These are phyloP conservation scores for Cataglyphis albicans DNA, from an alignment of 2,888 invertebrate species.

Conservation along the genomic window DNA sequence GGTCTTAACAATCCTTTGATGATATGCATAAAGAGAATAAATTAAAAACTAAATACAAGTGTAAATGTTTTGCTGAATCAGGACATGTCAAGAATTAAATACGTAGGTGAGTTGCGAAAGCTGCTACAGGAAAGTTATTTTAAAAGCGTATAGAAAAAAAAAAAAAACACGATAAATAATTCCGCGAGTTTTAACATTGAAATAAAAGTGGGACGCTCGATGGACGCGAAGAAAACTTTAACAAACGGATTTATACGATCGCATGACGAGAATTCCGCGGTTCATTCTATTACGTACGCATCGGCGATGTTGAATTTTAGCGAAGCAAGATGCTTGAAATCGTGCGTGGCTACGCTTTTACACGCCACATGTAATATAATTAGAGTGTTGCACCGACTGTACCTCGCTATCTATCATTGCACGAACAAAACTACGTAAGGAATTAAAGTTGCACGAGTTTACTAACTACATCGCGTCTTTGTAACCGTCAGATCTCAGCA, in stretches of 20 bases:
- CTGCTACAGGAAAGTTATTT: conserved; percentile 8
- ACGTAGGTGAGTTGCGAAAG: neutral
- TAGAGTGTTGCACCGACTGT: conserved; percentile 56
- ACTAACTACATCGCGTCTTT: neutral
- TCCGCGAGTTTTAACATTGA: conserved; percentile 23
- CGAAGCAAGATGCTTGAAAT: conserved; percentile 41
- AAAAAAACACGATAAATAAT: conserved; percentile 28
- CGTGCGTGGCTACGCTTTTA: conserved; percentile 47
- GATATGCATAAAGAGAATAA: neutral
- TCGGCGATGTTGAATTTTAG: conserved; percentile 49
- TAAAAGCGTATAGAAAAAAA: conserved; percentile 22
- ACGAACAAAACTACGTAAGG: conserved; percentile 37
- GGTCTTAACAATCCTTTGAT: neutral
- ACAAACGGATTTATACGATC: conserved; percentile 52
- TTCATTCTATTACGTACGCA: neutral
- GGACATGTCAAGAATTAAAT: conserved; percentile 18
- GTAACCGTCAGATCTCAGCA: conserved; percentile 18
- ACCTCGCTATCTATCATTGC: conserved; percentile 37
- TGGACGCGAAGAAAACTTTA: neutral
- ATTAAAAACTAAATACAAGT: conserved; percentile 26
- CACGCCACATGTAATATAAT: conserved; percentile 66
- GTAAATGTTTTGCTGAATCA: neutral
- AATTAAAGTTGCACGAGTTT: conserved; percentile 44
- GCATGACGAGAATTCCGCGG: neutral
- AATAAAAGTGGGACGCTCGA: neutral